Base-by-base conservation (phyloP, 1,140 invertebrate genomes). In the Drosophila hydei region DNA sequence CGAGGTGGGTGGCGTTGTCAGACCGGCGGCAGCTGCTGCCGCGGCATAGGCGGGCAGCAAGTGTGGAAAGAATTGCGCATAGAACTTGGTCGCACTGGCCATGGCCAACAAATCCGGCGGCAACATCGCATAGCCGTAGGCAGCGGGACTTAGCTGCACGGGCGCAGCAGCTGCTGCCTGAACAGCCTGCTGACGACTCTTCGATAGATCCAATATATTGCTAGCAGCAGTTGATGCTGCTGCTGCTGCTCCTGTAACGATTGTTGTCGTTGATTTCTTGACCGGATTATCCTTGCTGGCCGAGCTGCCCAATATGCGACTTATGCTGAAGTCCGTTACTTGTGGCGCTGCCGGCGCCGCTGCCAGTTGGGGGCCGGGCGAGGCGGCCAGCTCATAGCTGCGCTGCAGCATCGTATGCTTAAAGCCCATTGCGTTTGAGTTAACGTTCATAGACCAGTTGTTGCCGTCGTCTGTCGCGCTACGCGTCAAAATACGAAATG, bases 241-340 rank as follows among this genome's bases (percentile, higher is more conserved):
- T 16, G 38, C 2, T 16, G 2, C 7, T 40, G n/a, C 2, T 40
- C 14, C 38, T 42, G n/a, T 6, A n/a, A 38, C 36, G 4, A 3
- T 8, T 38, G 12, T 68, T 6, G 71, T 25, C 14, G 30, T 19
- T 8, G 51, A 11, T 8, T 68, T 52, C 45, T 65, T 64, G 1
- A 0, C 52, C 11, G 25, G 23, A 7, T 52, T 71, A 50, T 85
- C 81, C 70, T 89, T 83, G 14, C 73, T 27, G 30, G 30, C 9
- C 30, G 38, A 16, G 36, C 51, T 43, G 25, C 68, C 87, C 43
- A 91, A 36, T 59, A 91, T 91, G 48, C 87, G 71, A 51, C 79
- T 81, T 4, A 91, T 91, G 48, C 91, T 91, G 33, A 91, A 91
- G 67, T 91, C 91, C 3, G 91, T 91, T 7, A 89, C 68, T 36